Evolutionary conservation across 2,888 invertebrate genomes (phyloP), one percentile per base, ranked within the genome.

Genomic region (Stegana nigrithorax): DNA sequence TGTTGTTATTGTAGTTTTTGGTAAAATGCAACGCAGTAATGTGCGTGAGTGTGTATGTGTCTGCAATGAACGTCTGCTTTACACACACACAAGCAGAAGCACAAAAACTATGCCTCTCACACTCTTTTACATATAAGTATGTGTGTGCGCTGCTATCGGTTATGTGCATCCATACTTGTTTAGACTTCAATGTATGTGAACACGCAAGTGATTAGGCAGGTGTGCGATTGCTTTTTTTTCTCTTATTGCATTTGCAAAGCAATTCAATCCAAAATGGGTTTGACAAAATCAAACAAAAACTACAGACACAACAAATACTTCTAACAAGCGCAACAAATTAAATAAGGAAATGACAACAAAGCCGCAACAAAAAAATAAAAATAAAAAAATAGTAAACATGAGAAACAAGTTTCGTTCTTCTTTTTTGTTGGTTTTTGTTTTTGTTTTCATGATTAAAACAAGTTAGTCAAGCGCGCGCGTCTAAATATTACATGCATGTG

Each of bases 311-410:
- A 47, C 47, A 17, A 17, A 17, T 19, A 19, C 42, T n/a, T n/a
- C 67, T 62, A 68, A 71, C 71, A 78, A 75, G 75, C 78, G 80
- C 75, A 39, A 39, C 39, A 39, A 39, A 60, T 80, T 75, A 71
- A 75, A 80, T 80, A 80, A 80, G 80, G 75, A 75, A 75, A 73
- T 71, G 70, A 67, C 68, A 68, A 78, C 73, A 60, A 42, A 62
- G 47, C 32, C 32, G 27, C 32, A 27, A 44, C 8, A 42, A 25
- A 25, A n/a, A 58, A 36, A 58, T 60, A 60, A 58, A 65, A 26
- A 12, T 26, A 58, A 44, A 45, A 44, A 45, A 27, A 45, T 36
- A 59, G 39, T 26, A 59, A 27, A 23, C 36, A 59, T 27, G 8
- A 32, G 36, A 51, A 23, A 51, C 50, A 29, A 45, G 47, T 59